phyloP scores from a whole-genome alignment of 64 coral and sea anemone genomes.

The Stichodactyla helianthus region DNA sequence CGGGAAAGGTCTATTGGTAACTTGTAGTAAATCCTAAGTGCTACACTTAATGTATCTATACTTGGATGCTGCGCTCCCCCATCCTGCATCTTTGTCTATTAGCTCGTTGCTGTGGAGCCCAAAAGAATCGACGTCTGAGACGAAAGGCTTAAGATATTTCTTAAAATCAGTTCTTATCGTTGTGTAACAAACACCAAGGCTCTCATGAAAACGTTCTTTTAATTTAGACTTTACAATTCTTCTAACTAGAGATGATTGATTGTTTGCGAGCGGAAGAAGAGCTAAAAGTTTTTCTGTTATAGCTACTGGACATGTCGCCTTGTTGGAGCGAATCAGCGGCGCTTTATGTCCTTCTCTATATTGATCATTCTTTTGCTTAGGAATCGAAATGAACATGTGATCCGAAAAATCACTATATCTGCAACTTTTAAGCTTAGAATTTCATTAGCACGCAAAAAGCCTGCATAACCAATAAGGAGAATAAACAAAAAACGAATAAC shows the following conservation, averaged over 20 bases:
- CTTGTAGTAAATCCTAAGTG: neutral
- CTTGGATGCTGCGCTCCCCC: conserved; percentile 3
- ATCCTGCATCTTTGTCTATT: conserved; percentile 3
- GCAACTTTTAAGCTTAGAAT: conserved; percentile 7
- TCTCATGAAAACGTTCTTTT: neutral
- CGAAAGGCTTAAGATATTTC: conserved; percentile 4
- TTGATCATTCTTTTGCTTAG: neutral
- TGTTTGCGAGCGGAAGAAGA: neutral
- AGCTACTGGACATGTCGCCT: neutral
- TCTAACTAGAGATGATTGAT: neutral
- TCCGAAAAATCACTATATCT: neutral
- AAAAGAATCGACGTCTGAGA: neutral
- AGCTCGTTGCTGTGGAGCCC: neutral
- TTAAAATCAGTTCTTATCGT: conserved; percentile 14
- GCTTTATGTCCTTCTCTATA: neutral
- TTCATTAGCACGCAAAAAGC: conserved; percentile 20
- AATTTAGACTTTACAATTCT: neutral
- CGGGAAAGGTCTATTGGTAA: too few species aligned
- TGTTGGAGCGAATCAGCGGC: neutral
- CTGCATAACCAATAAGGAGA: conserved; percentile 17
- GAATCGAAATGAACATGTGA: neutral
- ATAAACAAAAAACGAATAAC: conserved; percentile 28
- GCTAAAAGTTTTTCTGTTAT: neutral
- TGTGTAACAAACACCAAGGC: neutral
- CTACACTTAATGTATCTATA: conserved; percentile 16